Conservation (phyloP, 2,888 invertebrate genomes). For the Ernsta delagoae region DNA sequence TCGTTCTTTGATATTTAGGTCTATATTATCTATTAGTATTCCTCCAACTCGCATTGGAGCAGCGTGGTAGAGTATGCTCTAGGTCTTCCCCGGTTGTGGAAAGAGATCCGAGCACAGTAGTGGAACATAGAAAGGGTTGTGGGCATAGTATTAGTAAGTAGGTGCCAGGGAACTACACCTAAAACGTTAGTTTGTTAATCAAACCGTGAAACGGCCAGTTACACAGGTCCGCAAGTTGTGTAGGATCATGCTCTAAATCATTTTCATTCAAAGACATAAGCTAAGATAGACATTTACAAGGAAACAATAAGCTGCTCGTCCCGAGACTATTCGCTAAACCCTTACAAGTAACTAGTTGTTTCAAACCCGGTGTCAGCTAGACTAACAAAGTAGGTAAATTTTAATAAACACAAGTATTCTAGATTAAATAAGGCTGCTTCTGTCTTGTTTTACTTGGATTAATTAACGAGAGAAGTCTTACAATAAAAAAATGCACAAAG, state of each 20-base stretch:
- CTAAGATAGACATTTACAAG: neutral
- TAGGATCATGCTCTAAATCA: constrained; percentile 24
- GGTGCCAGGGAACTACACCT: neutral
- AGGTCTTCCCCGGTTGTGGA: too few species aligned
- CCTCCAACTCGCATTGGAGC: too few species aligned
- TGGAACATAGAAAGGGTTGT: too few species aligned
- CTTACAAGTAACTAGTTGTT: constrained; percentile 8
- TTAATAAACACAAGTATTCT: neutral
- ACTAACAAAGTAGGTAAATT: too few species aligned
- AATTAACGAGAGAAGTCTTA: neutral
- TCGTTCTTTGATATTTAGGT: too few species aligned
- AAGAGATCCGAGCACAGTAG: too few species aligned
- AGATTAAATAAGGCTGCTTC: neutral
- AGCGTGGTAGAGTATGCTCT: too few species aligned
- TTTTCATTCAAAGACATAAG: neutral
- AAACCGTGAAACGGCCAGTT: constrained; percentile 1
- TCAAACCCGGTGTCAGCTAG: too few species aligned
- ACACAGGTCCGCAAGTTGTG: neutral
- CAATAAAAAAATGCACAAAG: neutral
- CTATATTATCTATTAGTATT: too few species aligned
- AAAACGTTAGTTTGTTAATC: neutral
- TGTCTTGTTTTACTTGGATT: neutral
- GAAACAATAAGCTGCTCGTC: constrained; percentile 5
- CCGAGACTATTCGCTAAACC: neutral
- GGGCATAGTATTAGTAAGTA: too few species aligned